Evolutionary conservation across 2,888 invertebrate genomes (phyloP).

Genomic region (Ophion obscuratus): DNA sequence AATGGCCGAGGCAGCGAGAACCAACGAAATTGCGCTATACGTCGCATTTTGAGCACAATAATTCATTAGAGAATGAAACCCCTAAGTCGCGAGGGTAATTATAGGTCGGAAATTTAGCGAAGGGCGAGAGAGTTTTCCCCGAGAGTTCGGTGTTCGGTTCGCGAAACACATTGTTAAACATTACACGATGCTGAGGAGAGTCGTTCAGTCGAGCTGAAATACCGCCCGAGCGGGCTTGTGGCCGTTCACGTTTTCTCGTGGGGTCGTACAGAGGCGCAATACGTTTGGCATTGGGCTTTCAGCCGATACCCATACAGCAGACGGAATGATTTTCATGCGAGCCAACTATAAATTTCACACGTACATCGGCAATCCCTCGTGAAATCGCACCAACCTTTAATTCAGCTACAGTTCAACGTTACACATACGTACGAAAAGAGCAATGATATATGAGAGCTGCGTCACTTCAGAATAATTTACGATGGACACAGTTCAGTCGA

Average conservation of each 20-base stretch:
- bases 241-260: constrained; percentile 47
- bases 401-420: not conserved
- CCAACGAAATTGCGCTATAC: constrained; percentile 1
- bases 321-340: constrained; percentile 70
- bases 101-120: constrained; percentile 52
- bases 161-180: constrained; percentile 77
- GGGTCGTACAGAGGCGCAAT: constrained; percentile 64
- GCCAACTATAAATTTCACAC: constrained; percentile 50
- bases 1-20: constrained; percentile 31
- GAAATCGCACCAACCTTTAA: not conserved
- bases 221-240: constrained; percentile 54
- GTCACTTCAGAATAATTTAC: not conserved
- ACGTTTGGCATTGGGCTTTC: constrained; percentile 69
- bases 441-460: not conserved
- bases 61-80: constrained; percentile 58
- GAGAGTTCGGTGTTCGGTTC: constrained; percentile 54
- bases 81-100: constrained; percentile 53
- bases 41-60: constrained; percentile 46
- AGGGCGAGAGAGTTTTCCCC: constrained; percentile 37
- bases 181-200: constrained; percentile 72
- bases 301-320: constrained; percentile 69
- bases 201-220: constrained; percentile 63
- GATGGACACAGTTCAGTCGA: not conserved
- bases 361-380: constrained; percentile 17
- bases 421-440: not conserved